These are phyloP conservation scores for Garra rufa DNA, from an alignment of 2,113 vertebrate genomes.

Conservation along the genomic window DNA sequence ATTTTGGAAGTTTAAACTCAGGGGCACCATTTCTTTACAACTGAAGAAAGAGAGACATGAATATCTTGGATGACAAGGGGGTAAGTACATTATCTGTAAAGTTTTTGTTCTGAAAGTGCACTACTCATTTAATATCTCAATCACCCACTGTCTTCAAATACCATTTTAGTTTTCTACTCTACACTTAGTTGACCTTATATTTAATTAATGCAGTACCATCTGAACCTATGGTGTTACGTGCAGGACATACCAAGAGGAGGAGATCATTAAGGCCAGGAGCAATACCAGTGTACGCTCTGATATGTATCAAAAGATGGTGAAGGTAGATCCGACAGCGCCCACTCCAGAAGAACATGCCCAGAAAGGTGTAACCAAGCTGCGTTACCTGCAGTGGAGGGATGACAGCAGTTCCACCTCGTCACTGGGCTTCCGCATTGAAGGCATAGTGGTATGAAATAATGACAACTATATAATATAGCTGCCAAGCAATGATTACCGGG, in stretches of 20 bases:
- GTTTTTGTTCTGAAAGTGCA: too few relatives aligned
- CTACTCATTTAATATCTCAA: too few relatives aligned
- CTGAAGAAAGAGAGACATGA: too few relatives aligned
- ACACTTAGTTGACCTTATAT: not conserved
- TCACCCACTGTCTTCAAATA: not conserved
- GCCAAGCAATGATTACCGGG: too few relatives aligned
- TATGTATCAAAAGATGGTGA: conserved; percentile 83
- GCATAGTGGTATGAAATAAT: conserved; percentile 72
- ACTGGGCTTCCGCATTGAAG: conserved; percentile 82
- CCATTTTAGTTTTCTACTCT: conserved; percentile 20
- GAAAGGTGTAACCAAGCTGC: conserved; percentile 77
- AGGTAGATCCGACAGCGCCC: conserved; percentile 73
- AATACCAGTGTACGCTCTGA: conserved; percentile 70
- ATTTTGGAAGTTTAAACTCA: too few relatives aligned
- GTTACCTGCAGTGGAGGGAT: conserved; percentile 84
- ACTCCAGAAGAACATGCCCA: conserved; percentile 74
- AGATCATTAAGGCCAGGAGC: conserved; percentile 69
- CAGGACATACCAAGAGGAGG: conserved; percentile 82
- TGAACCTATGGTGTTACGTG: conserved; percentile 24
- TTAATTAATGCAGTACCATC: not conserved
- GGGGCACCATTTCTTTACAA: too few relatives aligned
- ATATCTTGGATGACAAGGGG: too few relatives aligned
- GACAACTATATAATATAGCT: too few relatives aligned
- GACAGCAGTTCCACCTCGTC: conserved; percentile 75
- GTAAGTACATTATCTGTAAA: too few relatives aligned